These are phyloP conservation scores for Metaphire vulgaris DNA, from an alignment of 1,140 invertebrate genomes.

Conservation along the genomic window DNA sequence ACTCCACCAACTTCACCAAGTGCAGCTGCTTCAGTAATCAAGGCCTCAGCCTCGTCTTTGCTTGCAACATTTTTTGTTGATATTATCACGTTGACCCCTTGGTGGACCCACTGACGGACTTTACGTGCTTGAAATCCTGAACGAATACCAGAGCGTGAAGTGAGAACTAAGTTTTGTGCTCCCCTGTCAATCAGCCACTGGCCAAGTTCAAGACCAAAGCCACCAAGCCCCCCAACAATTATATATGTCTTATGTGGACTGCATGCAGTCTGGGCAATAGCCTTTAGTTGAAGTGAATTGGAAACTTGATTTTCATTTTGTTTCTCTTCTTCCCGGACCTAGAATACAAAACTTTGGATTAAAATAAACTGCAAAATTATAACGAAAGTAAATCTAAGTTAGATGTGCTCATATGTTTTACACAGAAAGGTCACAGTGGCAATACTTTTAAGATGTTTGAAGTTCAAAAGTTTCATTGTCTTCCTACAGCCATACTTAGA, in stretches of 20 bases:
- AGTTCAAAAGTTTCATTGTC: too few species aligned
- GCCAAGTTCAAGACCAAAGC: slow-evolving; percentile 85
- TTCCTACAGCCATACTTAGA: too few species aligned
- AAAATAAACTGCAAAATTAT: too few species aligned
- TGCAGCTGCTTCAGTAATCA: slow-evolving; percentile 62
- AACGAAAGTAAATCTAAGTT: too few species aligned
- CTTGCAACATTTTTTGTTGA: slow-evolving; percentile 64
- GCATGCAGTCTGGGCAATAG: slow-evolving; percentile 78
- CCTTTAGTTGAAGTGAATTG: slow-evolving; percentile 42
- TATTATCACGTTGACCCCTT: slow-evolving; percentile 65
- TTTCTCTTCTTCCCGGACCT: slow-evolving; percentile 45
- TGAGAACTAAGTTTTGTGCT: slow-evolving; percentile 73
- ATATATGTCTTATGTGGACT: slow-evolving; percentile 80
- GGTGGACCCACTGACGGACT: slow-evolving; percentile 62
- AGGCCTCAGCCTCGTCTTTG: slow-evolving; percentile 61
- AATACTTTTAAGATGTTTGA: too few species aligned
- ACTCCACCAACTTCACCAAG: slow-evolving; percentile 78
- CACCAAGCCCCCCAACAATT: slow-evolving; percentile 80
- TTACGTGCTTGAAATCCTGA: slow-evolving; percentile 74
- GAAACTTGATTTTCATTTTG: slow-evolving; percentile 33
- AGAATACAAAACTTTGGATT: too few species aligned
- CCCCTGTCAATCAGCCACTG: slow-evolving; percentile 83
- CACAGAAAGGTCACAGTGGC: too few species aligned
- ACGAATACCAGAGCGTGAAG: slow-evolving; percentile 76
- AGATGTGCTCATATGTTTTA: too few species aligned